Evolutionary conservation across 1,140 invertebrate species (phyloP).

Genomic region (Platyura marginata): DNA sequence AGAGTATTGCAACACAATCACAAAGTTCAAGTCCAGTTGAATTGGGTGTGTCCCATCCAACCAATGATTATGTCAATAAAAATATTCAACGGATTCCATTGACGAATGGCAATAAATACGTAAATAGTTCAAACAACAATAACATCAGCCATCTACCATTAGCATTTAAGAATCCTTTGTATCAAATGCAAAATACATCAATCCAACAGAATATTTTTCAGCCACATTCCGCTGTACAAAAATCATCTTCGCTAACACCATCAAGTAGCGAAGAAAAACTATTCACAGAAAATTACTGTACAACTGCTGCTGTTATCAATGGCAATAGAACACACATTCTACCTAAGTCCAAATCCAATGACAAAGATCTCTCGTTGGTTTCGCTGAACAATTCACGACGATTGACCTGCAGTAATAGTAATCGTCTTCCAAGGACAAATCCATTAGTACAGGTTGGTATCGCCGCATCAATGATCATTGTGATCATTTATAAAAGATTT

Average conservation of each 20-base stretch:
- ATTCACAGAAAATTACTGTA: slow-evolving; percentile 4
- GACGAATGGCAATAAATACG: neutral
- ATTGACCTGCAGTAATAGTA: slow-evolving; percentile 12
- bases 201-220: slow-evolving; percentile 6
- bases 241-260: slow-evolving; percentile 14
- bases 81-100: neutral
- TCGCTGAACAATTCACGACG: slow-evolving; percentile 1
- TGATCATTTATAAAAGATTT: too few relatives aligned
- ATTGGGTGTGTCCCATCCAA: slow-evolving; percentile 27
- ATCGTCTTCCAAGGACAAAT: slow-evolving; percentile 30
- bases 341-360: neutral
- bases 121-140: slow-evolving; percentile 6
- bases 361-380: neutral
- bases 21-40: slow-evolving; percentile 81
- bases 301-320: neutral
- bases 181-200: slow-evolving; percentile 43
- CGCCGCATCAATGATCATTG: too few relatives aligned
- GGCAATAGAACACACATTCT: neutral
- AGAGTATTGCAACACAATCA: slow-evolving; percentile 77
- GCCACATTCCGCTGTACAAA: slow-evolving; percentile 15
- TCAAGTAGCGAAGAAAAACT: slow-evolving; percentile 23
- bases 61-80: neutral
- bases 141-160: slow-evolving; percentile 34
- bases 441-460: slow-evolving; percentile 16
- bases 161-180: slow-evolving; percentile 76